phyloP scores from a whole-genome alignment of 2,797 vertebrate species.

The Tarsius wallacei region DNA sequence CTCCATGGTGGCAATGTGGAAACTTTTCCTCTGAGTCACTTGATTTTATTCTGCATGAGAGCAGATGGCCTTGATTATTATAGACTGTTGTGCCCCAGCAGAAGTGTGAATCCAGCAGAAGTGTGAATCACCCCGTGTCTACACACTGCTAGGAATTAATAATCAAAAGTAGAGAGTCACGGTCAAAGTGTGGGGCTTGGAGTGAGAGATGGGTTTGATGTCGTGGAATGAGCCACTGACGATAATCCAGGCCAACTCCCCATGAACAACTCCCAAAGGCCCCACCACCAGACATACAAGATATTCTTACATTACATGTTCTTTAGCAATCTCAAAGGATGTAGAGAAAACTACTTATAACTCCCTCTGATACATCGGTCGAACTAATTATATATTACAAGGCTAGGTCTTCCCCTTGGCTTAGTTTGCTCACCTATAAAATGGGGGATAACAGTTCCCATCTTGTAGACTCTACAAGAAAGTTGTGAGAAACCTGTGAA shows the following conservation, averaged over 20 bases:
- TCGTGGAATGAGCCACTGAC: accelerated
- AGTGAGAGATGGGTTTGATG: accelerated
- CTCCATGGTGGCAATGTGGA: not conserved
- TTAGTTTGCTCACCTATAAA: not conserved
- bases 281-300: accelerated
- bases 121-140: not conserved
- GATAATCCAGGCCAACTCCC: not conserved
- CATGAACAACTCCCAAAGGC: accelerated
- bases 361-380: not conserved
- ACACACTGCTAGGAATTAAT: no score
- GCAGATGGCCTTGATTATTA: accelerated
- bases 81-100: accelerated
- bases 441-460: no score
- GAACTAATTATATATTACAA: not conserved
- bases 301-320: accelerated
- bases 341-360: no score
- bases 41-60: not conserved
- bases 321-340: not conserved
- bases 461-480: no score
- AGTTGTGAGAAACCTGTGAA: accelerated
- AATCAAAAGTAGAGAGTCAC: not conserved
- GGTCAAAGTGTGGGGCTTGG: no score
- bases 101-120: accelerated
- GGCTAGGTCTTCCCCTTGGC: not conserved
- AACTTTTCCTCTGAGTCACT: not conserved